Evolutionary conservation across 2,797 vertebrate genomes (phyloP), one percentile per base, ranked within the genome.

Genomic region (Gymnocypris eckloni): DNA sequence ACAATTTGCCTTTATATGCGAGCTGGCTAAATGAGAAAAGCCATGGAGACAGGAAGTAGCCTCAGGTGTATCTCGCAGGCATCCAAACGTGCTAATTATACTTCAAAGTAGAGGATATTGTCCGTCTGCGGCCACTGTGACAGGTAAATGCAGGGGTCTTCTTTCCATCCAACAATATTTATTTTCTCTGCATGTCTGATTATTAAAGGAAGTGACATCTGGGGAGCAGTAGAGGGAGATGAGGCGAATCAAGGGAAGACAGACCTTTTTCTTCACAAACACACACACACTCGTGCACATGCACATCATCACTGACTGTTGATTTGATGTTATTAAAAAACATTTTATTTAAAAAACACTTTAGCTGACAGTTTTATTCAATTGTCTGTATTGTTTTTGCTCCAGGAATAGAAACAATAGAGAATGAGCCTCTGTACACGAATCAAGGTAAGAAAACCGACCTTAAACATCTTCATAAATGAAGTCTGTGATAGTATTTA

Each of bases 21-120:
- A 59, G 73, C 70, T 59, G 69, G 67, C 48, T 75, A 33, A 81
- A 54, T 69, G 50, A 69, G 22, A 25, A 48, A 64, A 39, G 33
- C 54, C 25, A 22, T 13, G 33, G 20, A 77, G 78, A 59, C 81
- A 81, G 85, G 79, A 82, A 82, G 67, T 76, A 84, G 82, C 88
- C 83, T 83, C 83, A 83, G 86, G 86, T 85, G 86, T 83, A 75
- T 79, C 83, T 76, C 69, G n/a, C 75, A 76, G 75, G 59, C 83
- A 69, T 89, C 79, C 59, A 86, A 79, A 82, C 78, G 83, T 79
- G 73, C 73, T 83, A 79, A 87, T 87, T 87, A 85, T 79, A 83
- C 88, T 87, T 89, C 33, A 79, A 87, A 87, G 83, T 48, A 54
- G 59, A 43, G 79, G 67, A 85, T 78, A 83, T 87, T 69, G 85